Base-by-base conservation (phyloP, 2,113 vertebrate species). In the Otolemur garnettii region DNA sequence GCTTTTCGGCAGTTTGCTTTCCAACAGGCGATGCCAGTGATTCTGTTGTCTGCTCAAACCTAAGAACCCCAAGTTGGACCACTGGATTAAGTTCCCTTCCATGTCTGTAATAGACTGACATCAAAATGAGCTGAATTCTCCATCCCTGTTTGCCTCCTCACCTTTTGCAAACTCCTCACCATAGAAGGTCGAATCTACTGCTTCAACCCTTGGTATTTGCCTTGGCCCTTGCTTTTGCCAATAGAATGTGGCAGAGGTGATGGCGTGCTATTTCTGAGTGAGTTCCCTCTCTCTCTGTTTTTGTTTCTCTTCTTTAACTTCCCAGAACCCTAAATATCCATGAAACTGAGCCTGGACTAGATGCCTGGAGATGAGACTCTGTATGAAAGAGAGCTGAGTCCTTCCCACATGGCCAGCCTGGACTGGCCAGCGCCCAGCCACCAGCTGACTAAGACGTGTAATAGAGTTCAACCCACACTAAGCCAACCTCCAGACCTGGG, bases 401-500 rank as follows among this genome's bases (percentile, higher is more conserved):
- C 2, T 69, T 55, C 14, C 11, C 3, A 0, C 4, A 22, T 22
- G 53, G 53, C 64, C 4, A 1, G 53, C 11, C 30, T 28, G 2
- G 24, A 12, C 50, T 35, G 11, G 68, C 82, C 66, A 38, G 42
- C 26, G 17, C 24, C 3, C 3, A 11, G 17, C 18, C 26, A 55
- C 5, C 59, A 14, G 50, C 24, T 59, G 68, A 50, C 26, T 21
- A 28, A 13, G 18, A 24, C 3, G 28, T 19, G 0, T 15, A 55
- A 10, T 28, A 2, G 3, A 64, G 38, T 21, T 64, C 75, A 30
- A 50, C 10, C 62, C 0, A 3, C 9, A 0, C 6, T 26, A 14
- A 66, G 22, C 33, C 78, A 28, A 17, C 0, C 24, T 17, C 1
- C 14, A 30, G 85, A 64, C 11, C 22, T 22, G 19, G 22, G 42